These are phyloP conservation scores for Mionectes macconnelli DNA, from an alignment of 2,113 vertebrate species.

Conservation along the genomic window DNA sequence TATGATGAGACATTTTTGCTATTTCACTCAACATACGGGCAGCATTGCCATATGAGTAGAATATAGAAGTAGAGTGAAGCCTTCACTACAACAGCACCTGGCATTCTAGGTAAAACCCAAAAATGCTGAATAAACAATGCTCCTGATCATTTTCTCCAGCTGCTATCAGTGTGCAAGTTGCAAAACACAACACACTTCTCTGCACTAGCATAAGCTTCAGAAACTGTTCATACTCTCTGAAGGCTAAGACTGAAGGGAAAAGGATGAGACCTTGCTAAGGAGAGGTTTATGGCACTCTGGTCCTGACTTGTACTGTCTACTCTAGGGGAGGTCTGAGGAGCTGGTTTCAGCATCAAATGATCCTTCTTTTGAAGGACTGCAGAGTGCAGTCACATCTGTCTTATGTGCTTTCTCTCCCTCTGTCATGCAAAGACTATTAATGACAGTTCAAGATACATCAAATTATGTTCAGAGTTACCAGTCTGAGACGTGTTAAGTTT, in stretches of 20 bases:
- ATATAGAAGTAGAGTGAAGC: neutral
- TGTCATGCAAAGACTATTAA: neutral
- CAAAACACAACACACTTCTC: neutral
- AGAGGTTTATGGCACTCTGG: neutral
- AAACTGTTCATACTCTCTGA: neutral
- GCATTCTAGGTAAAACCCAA: neutral
- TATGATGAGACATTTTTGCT: neutral
- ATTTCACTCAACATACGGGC: neutral
- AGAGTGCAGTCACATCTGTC: neutral
- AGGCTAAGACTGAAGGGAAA: neutral
- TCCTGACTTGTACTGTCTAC: neutral
- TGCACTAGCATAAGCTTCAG: neutral
- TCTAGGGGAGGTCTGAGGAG: neutral
- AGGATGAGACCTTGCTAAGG: neutral
- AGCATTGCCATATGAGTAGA: neutral
- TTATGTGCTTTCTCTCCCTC: neutral
- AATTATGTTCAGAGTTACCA: neutral
- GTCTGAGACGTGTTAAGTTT: neutral
- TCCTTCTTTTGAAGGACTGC: neutral
- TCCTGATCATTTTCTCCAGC: neutral
- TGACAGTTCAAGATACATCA: neutral
- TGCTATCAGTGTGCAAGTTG: neutral
- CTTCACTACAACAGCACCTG: neutral
- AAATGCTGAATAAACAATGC: neutral
- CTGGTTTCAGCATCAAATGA: neutral